Evolutionary conservation across 2,888 invertebrate genomes (phyloP), one percentile per base, ranked within the genome.

Genomic region (Dasysyrphus tricinctus): DNA sequence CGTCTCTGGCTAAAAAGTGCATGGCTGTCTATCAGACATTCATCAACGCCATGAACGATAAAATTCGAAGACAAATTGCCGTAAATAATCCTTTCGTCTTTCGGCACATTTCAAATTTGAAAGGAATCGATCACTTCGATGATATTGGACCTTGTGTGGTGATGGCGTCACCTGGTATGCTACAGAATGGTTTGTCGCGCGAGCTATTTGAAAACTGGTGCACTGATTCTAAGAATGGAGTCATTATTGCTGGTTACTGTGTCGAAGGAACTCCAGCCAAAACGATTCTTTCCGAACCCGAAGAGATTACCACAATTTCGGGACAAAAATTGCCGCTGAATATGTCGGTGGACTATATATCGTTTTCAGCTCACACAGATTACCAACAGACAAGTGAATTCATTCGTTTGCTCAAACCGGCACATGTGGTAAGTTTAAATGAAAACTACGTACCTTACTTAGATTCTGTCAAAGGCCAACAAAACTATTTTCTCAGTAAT

Each of bases 21-120:
- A 99, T 99, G 99, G 97, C 98, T 77, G 99, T 99, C 0, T 99
- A 99, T 93, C 99, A 99, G 93, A 99, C 99, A 0, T 99, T 99
- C 92, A 96, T 99, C 4, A 99, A 99, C 93, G 99, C 99, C 0
- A 99, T 99, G 99, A 99, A 99, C 93, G 98, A 99, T 90, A 96
- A 96, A 91, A 99, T 99, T 89, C 95, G 97, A 14, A 93, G 98
- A 1, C 99, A 99, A 93, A 99, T 99, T 90, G 98, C 98, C 1
- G 96, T 99, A 88, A 98, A 98, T 92, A 99, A 99, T 94, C 99
- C 99, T 0, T 99, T 99, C 93, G 97, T 99, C 3, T 99, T 99
- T 93, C 96, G 98, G 88, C 99, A 99, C 92, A 99, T 99, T 88
- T 97, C 97, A 1, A 98, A 98, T 92, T 92, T 98, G 5, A 98